Percentiles rank a stretch among this genome's conserved stretches.
Evolutionary conservation across 92 coral and sea anemone species (phyloP).

Genomic region (Zoanthus sociatus): DNA sequence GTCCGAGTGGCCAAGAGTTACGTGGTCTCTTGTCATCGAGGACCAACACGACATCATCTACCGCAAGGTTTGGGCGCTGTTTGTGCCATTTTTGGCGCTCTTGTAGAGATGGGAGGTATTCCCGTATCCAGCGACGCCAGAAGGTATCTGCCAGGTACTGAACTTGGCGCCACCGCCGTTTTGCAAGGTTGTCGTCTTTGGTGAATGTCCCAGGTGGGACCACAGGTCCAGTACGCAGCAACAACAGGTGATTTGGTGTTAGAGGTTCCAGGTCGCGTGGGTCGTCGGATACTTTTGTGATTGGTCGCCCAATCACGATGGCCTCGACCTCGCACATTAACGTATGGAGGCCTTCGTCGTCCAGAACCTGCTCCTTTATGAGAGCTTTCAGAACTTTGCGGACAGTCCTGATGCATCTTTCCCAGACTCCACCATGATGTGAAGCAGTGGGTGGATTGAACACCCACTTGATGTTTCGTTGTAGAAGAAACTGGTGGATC

Average conservation of each 20-base stretch:
- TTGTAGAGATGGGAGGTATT: constrained; percentile 53
- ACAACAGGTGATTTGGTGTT: constrained; percentile 51
- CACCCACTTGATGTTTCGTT: constrained; percentile 60
- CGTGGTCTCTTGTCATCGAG: constrained; percentile 49
- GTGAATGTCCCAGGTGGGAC: constrained; percentile 45
- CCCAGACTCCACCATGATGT: constrained; percentile 78
- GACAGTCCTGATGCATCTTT: constrained; percentile 64
- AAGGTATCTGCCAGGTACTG: constrained; percentile 47
- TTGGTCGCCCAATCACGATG: constrained; percentile 59
- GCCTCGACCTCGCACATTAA: constrained; percentile 72
- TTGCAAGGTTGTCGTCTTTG: constrained; percentile 33
- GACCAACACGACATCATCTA: constrained; percentile 40
- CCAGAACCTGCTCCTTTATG: constrained; percentile 54
- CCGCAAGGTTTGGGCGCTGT: constrained; percentile 37
- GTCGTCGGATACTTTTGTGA: constrained; percentile 42
- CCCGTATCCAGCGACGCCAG: constrained; percentile 54
- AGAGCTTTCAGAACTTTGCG: constrained; percentile 70
- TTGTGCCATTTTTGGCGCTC: constrained; percentile 53
- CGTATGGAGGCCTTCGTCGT: constrained; percentile 67
- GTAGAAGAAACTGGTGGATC: constrained; percentile 56
- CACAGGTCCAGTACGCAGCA: constrained; percentile 40
- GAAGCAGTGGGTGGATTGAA: constrained; percentile 75
- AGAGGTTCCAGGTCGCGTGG: constrained; percentile 55
- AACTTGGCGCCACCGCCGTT: constrained; percentile 52
- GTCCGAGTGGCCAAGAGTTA: constrained; percentile 53